These are phyloP conservation scores for Hydroisotoma schaefferi DNA, from an alignment of 2,888 invertebrate genomes.

Conservation along the genomic window DNA sequence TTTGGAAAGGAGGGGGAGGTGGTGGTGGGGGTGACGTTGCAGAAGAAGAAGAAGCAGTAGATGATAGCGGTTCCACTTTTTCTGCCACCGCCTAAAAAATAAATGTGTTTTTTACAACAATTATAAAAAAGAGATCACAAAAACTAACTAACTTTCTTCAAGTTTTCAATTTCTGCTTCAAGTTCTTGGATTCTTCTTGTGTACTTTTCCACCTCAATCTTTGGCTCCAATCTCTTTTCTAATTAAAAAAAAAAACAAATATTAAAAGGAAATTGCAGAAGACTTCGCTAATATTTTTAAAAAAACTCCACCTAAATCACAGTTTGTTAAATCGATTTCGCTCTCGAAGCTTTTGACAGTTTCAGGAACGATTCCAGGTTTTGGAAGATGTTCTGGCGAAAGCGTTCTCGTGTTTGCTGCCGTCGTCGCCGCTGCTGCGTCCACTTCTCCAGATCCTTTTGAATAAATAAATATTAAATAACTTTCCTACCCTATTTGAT, in stretches of 20 bases:
- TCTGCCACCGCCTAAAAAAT: no score
- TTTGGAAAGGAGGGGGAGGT: slow-evolving; percentile 42
- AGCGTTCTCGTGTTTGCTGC: slow-evolving; percentile 29
- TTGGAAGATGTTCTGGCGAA: slow-evolving; percentile 45
- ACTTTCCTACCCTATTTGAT: neutral
- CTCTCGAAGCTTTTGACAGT: slow-evolving; percentile 46
- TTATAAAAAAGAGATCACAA: neutral
- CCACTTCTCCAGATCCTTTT: neutral
- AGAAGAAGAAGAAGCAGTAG: slow-evolving; percentile 20
- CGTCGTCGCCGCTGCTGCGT: neutral
- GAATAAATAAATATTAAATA: neutral
- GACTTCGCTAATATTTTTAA: no score
- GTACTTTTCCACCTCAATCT: slow-evolving; percentile 52
- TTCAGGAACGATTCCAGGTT: slow-evolving; percentile 45
- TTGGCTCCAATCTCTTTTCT: no score
- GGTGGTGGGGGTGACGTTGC: slow-evolving; percentile 40
- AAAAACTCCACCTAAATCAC: no score
- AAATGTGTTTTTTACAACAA: neutral
- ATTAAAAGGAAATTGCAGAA: no score
- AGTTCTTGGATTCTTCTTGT: slow-evolving; percentile 53
- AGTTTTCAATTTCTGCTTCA: slow-evolving; percentile 53
- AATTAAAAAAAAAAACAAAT: no score
- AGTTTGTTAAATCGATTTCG: slow-evolving; percentile 36
- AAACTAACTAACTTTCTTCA: slow-evolving; percentile 56
- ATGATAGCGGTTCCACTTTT: slow-evolving; percentile 29